Conservation (phyloP, 1,140 invertebrate genomes). For the Eurosta solidaginis region DNA sequence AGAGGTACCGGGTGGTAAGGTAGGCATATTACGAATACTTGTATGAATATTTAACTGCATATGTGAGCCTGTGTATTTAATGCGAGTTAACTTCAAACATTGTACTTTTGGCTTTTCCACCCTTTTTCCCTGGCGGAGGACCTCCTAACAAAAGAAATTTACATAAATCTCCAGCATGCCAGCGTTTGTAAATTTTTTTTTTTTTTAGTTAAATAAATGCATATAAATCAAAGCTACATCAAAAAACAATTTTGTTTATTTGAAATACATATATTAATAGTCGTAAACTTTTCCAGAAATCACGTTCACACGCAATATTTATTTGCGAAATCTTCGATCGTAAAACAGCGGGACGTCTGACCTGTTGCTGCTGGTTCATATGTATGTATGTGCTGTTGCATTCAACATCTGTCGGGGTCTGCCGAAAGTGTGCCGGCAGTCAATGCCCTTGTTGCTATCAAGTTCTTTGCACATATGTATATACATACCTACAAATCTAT, state of each 20-base stretch:
- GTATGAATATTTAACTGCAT: too few species aligned
- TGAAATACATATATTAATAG: not conserved
- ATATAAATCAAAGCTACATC: not conserved
- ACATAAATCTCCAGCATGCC: not conserved
- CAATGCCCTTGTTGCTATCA: slow-evolving; percentile 10
- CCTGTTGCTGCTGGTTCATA: not conserved
- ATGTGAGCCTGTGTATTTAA: not conserved
- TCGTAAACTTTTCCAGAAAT: not conserved
- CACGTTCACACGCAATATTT: not conserved
- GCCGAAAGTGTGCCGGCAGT: slow-evolving; percentile 21
- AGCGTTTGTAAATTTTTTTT: not conserved
- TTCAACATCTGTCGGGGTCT: slow-evolving; percentile 18
- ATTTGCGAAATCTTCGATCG: not conserved
- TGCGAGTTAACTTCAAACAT: too few species aligned
- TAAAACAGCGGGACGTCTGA: not conserved
- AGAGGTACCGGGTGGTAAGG: not conserved
- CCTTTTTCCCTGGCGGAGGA: not conserved
- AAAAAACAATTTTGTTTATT: not conserved
- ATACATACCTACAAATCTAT: too few species aligned
- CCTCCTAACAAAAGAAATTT: not conserved
- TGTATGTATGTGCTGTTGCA: not conserved
- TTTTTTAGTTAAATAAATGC: not conserved
- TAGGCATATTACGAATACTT: not conserved
- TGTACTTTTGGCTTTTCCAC: too few species aligned
- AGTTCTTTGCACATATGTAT: not conserved